Conservation (phyloP, 2,113 vertebrate genomes). For the Gasterosteus nipponicus region DNA sequence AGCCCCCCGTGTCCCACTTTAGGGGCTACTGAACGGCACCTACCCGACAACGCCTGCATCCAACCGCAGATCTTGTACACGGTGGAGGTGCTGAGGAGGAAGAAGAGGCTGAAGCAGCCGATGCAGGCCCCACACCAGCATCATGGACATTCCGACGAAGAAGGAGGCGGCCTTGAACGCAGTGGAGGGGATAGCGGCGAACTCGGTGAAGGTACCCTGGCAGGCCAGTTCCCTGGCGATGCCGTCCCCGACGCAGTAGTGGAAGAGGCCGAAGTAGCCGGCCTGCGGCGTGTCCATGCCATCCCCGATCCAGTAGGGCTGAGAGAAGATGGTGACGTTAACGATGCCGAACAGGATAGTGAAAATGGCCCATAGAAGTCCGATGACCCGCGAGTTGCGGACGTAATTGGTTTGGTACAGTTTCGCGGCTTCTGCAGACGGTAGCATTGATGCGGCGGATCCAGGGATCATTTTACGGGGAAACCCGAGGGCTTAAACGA, state of each 20-base stretch:
- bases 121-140: slow-evolving; percentile 93
- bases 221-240: slow-evolving; percentile 90
- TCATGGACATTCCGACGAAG: slow-evolving; percentile 96
- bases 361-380: slow-evolving; percentile 97
- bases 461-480: slow-evolving; percentile 80
- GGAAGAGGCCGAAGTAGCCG: slow-evolving; percentile 97
- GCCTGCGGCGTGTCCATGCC: slow-evolving; percentile 94
- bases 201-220: slow-evolving; percentile 96
- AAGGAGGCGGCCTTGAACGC: slow-evolving; percentile 98
- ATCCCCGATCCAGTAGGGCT: slow-evolving; percentile 98
- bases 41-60: slow-evolving; percentile 95
- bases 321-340: slow-evolving; percentile 95
- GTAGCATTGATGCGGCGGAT: slow-evolving; percentile 88
- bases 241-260: slow-evolving; percentile 94
- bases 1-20: background rate
- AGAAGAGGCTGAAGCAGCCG: slow-evolving; percentile 94
- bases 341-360: slow-evolving; percentile 96
- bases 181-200: slow-evolving; percentile 89
- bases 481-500: slow-evolving; percentile 47
- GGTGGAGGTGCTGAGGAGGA: slow-evolving; percentile 96
- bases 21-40: slow-evolving; percentile 45
- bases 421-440: slow-evolving; percentile 93
- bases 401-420: slow-evolving; percentile 96
- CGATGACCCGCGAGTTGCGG: slow-evolving; percentile 94
- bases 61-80: slow-evolving; percentile 98